phyloP scores from a whole-genome alignment of 1,140 invertebrate genomes.

The Rhagoletis zephyria region DNA sequence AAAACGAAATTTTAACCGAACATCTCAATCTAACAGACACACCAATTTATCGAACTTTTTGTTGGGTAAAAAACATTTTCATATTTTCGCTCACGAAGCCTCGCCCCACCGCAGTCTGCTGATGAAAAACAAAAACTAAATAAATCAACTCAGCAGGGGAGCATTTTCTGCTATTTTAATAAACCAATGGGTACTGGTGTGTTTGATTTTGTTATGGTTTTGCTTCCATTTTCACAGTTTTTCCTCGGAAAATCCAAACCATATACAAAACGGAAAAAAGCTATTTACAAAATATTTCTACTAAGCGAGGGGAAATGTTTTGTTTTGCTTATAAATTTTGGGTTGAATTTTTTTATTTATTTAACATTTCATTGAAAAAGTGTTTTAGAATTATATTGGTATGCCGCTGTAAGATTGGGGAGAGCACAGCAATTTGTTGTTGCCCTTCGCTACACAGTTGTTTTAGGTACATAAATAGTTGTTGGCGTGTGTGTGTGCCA shows the following conservation, averaged over 20 bases:
- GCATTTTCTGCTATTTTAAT: conserved; percentile 24
- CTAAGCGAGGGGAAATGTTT: neutral
- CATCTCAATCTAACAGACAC: no score
- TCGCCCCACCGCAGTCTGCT: neutral
- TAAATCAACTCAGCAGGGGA: conserved; percentile 26
- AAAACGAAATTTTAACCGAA: no score
- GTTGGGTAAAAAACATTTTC: no score
- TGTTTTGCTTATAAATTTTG: conserved; percentile 34
- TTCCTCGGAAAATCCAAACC: neutral
- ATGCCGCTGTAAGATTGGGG: neutral
- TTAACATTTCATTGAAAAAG: conserved; percentile 48
- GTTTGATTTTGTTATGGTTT: neutral
- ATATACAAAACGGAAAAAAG: neutral
- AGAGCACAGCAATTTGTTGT: conserved; percentile 19
- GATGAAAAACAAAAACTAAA: neutral
- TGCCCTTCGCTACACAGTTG: neutral
- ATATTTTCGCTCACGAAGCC: neutral
- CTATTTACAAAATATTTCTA: neutral
- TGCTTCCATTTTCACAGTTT: conserved; percentile 2
- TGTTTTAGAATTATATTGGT: conserved; percentile 4
- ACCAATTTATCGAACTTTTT: no score
- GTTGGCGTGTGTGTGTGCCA: neutral
- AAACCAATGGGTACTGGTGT: neutral
- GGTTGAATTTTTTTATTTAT: conserved; percentile 42
- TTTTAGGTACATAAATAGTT: neutral